Conservation (phyloP, 2,113 vertebrate genomes). For the Azemiops feae region DNA sequence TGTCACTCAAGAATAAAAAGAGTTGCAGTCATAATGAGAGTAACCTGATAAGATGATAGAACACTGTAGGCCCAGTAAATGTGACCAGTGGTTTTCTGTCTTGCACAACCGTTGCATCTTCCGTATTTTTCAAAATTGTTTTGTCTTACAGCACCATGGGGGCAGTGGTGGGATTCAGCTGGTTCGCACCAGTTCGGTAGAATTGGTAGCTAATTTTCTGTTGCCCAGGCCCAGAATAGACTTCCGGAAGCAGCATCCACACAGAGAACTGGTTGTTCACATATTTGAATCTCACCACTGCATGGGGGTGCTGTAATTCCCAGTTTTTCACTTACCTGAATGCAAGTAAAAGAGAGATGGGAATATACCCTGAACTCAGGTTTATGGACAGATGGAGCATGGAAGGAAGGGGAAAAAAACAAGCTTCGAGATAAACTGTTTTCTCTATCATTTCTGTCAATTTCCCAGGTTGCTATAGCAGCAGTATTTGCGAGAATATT, state of each 20-base stretch:
- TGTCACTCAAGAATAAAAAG: not conserved
- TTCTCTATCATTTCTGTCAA: not conserved
- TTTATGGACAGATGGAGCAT: not conserved
- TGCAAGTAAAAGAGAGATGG: not conserved
- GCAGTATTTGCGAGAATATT: not conserved
- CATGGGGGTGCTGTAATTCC: not conserved
- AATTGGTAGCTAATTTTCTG: no score
- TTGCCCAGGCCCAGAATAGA: no score
- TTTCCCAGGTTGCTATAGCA: slow-evolving; percentile 10
- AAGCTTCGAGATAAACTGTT: not conserved
- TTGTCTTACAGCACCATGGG: not conserved
- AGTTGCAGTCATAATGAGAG: not conserved
- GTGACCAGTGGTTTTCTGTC: not conserved
- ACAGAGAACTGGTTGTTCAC: no score
- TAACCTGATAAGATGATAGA: not conserved
- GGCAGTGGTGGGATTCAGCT: no score
- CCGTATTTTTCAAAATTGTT: not conserved
- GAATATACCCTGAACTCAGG: not conserved
- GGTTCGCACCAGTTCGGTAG: no score
- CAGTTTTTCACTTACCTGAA: not conserved
- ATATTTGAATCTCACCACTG: no score
- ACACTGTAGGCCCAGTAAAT: not conserved
- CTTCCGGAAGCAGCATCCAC: no score
- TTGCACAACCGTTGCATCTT: not conserved
- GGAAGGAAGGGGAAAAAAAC: not conserved